Percentiles rank a stretch among this genome's conserved stretches.
phyloP scores from a whole-genome alignment of 2,113 vertebrate species.

The Chauna torquata region DNA sequence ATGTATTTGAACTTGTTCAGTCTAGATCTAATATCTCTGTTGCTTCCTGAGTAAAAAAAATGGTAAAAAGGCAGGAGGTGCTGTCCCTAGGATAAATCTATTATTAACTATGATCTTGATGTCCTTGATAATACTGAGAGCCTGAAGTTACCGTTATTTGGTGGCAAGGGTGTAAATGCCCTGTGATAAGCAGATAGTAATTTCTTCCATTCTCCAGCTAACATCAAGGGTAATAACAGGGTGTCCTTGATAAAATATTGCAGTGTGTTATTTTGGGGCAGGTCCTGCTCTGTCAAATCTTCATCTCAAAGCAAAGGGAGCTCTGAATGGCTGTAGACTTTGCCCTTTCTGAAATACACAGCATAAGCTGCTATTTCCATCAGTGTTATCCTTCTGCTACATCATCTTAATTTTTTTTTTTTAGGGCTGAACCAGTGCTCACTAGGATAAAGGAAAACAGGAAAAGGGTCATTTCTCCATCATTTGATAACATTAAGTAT shows the following conservation, averaged over 20 bases:
- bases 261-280: neutral
- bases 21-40: neutral
- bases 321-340: neutral
- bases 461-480: slow-evolving; percentile 93
- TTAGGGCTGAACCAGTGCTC: slow-evolving; percentile 95
- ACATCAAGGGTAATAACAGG: neutral
- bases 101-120: slow-evolving; percentile 29
- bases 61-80: neutral
- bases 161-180: neutral
- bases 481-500: slow-evolving; percentile 98
- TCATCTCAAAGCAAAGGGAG: neutral
- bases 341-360: neutral
- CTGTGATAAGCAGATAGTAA: neutral
- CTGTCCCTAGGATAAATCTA: neutral
- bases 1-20: neutral
- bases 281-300: neutral
- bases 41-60: neutral
- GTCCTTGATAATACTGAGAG: neutral
- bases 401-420: neutral
- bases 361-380: neutral
- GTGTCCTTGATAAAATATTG: neutral
- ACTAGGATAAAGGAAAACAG: slow-evolving; percentile 94
- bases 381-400: neutral
- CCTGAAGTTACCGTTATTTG: neutral
- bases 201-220: neutral